Percentiles rank a stretch among this genome's conserved stretches.
phyloP scores from a whole-genome alignment of 2,113 vertebrate genomes.

The Chionis minor region DNA sequence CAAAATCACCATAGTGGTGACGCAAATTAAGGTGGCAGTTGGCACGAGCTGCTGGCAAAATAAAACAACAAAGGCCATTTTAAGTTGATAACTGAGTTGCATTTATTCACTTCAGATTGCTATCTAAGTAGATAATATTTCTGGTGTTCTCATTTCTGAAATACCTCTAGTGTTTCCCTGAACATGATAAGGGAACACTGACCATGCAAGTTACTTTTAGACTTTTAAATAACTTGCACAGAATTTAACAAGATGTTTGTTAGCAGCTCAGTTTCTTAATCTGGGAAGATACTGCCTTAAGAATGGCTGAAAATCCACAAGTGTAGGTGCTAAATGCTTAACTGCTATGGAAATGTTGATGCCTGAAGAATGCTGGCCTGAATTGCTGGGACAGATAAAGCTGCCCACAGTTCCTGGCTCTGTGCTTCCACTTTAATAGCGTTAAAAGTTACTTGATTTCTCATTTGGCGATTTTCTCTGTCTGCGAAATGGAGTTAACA shows the following conservation, averaged over 20 bases:
- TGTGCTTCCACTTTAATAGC: neutral
- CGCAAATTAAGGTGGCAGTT: neutral
- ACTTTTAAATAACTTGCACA: neutral
- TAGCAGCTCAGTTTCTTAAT: neutral
- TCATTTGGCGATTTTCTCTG: neutral
- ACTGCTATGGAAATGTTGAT: neutral
- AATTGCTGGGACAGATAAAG: neutral
- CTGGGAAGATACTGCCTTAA: neutral
- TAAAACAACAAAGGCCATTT: constrained; percentile 8
- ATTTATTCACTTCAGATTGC: neutral
- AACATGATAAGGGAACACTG: neutral
- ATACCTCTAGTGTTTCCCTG: neutral
- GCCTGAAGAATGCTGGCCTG: neutral
- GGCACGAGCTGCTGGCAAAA: neutral
- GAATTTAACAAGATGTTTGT: neutral
- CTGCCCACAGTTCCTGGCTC: neutral
- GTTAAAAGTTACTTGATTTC: neutral
- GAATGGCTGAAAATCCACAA: neutral
- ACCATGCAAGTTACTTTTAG: neutral
- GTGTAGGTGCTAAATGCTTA: neutral
- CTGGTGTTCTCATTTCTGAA: constrained; percentile 7
- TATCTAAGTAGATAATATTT: neutral
- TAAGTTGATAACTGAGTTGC: neutral
- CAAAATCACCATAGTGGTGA: neutral
- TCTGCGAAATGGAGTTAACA: neutral